These are phyloP conservation scores for Phyllostomus hastatus DNA, from an alignment of 2,113 vertebrate genomes.

Conservation along the genomic window DNA sequence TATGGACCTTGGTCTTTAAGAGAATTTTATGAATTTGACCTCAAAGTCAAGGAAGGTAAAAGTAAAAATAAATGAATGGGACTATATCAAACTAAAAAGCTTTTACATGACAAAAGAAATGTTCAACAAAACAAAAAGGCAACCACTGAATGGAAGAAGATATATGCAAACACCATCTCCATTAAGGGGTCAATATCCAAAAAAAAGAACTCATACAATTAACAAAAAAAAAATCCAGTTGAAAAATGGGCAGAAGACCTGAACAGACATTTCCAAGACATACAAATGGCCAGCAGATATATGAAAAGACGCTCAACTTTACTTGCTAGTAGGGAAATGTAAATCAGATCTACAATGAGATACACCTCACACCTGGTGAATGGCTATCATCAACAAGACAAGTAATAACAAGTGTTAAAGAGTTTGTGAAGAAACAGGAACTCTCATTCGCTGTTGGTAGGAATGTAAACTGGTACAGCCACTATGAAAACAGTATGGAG, in stretches of 20 bases:
- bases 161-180: neutral
- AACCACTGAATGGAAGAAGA: neutral
- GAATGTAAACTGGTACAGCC: neutral
- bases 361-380: neutral
- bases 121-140: neutral
- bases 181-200: neutral
- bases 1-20: neutral
- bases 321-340: neutral
- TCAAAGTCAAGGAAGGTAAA: too few relatives aligned
- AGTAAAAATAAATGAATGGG: neutral
- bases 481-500: neutral
- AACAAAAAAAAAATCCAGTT: neutral
- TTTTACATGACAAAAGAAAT: neutral
- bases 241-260: neutral
- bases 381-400: neutral
- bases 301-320: neutral
- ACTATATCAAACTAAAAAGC: neutral
- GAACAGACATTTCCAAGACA: neutral
- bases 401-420: neutral
- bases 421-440: neutral
- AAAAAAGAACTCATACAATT: too few relatives aligned
- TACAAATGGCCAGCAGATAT: neutral
- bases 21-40: neutral
- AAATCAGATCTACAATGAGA: neutral
- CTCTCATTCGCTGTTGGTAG: neutral